Evolutionary conservation across 2,888 invertebrate genomes (phyloP), one percentile per base, ranked within the genome.

Genomic region (Petrolisthes manimaculis): DNA sequence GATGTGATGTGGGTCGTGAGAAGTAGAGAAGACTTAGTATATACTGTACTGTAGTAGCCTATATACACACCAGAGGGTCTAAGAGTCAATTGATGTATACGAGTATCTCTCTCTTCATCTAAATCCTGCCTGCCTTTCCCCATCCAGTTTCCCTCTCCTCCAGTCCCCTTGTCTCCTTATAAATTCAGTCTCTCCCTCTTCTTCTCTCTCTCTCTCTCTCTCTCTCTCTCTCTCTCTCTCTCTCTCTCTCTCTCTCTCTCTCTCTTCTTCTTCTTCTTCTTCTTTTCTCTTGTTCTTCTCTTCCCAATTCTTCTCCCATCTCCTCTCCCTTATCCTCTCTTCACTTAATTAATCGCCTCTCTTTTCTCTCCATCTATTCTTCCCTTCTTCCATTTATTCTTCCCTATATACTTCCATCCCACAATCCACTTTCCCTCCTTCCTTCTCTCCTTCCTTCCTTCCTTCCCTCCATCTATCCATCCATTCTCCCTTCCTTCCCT

Each of bases 51-150:
- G n/a, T n/a, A n/a, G n/a, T n/a, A n/a, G n/a, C n/a, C n/a, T n/a
- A n/a, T n/a, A n/a, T n/a, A n/a, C n/a, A n/a, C n/a, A n/a, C n/a
- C n/a, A n/a, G n/a, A n/a, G n/a, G n/a, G n/a, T n/a, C n/a, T n/a
- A n/a, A n/a, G n/a, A n/a, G n/a, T n/a, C n/a, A n/a, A n/a, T n/a
- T n/a, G n/a, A n/a, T n/a, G n/a, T n/a, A n/a, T n/a, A n/a, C n/a
- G n/a, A n/a, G n/a, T n/a, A n/a, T n/a, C n/a, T n/a, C n/a, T n/a
- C 86, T 86, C 86, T 81, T 86, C 86, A 81, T 86, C 86, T 86
- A 86, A 86, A 86, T 86, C 86, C 86, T 37, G 81, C 77, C 18
- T 53, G 4, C 51, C 18, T 53, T 77, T 18, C 18, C n/a, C 37
- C 37, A 9, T 53, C 53, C 51, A 6, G 4, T 37, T 53, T 5